Percentiles rank a stretch among this genome's conserved stretches.
phyloP scores from a whole-genome alignment of 1,140 invertebrate genomes.

The Manduca sexta region DNA sequence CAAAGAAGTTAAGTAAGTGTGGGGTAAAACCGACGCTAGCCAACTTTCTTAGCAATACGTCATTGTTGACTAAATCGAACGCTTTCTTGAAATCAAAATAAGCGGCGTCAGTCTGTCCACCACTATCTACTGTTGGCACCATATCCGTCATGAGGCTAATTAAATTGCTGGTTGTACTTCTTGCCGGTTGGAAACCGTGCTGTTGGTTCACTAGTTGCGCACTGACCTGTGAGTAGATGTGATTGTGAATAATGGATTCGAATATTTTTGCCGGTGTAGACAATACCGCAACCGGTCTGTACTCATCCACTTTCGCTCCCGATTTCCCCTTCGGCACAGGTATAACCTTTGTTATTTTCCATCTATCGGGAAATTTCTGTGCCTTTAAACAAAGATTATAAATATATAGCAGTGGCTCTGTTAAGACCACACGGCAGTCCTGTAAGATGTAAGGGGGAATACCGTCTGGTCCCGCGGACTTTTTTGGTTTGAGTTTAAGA shows the following conservation, averaged over 20 bases:
- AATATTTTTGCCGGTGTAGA: conserved; percentile 3
- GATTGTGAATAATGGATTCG: conserved; percentile 1
- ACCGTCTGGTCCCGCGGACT: conserved; percentile 4
- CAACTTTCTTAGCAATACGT: conserved; percentile 16
- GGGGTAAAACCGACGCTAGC: conserved; percentile 16
- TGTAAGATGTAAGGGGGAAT: conserved; percentile 6
- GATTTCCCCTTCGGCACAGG: not conserved
- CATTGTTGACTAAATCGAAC: conserved; percentile 19
- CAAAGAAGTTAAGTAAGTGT: conserved; percentile 15
- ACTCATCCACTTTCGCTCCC: not conserved
- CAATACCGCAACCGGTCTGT: not conserved
- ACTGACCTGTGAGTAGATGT: not conserved
- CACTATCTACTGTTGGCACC: conserved; percentile 7
- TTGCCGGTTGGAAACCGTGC: conserved; percentile 2
- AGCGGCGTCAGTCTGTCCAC: conserved; percentile 10
- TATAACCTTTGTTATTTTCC: not conserved
- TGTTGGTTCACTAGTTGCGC: not conserved
- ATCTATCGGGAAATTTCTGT: not conserved
- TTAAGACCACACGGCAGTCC: conserved; percentile 3
- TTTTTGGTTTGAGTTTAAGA: not conserved
- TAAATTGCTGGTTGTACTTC: not conserved
- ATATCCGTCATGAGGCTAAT: conserved; percentile 7
- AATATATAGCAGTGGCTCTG: conserved; percentile 4
- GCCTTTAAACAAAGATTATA: conserved; percentile 5
- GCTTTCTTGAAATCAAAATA: conserved; percentile 26